Percentiles rank a stretch among this genome's conserved stretches.
Conservation (phyloP, 2,888 invertebrate species). For the Sturmia bella region DNA sequence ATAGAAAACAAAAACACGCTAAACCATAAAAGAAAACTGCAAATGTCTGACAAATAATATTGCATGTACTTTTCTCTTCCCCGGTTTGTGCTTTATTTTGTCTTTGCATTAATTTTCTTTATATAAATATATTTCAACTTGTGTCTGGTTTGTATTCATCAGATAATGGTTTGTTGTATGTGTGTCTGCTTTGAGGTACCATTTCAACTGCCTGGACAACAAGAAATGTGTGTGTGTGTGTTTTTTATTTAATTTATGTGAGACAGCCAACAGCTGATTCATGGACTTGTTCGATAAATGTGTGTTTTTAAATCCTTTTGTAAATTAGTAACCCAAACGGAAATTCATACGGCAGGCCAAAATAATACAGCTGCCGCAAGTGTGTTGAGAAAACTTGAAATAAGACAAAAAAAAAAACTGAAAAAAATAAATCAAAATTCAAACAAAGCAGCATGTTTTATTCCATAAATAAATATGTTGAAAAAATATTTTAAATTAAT, state of each 20-base stretch:
- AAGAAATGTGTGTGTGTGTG: conserved; percentile 2
- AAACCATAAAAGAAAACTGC: conserved; percentile 11
- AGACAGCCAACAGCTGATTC: conserved; percentile 53
- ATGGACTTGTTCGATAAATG: conserved; percentile 12
- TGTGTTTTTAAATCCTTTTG: conserved; percentile 33
- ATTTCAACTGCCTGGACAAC: conserved; percentile 17
- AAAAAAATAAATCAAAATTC: conserved; percentile 7
- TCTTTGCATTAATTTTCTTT: neutral
- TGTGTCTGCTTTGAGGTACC: neutral
- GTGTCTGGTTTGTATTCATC: conserved; percentile 3
- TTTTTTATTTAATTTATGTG: conserved; percentile 49
- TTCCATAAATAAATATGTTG: too few species aligned
- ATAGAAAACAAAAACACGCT: conserved; percentile 14
- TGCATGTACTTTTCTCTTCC: neutral
- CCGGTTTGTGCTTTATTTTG: neutral
- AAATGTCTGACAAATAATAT: conserved; percentile 17
- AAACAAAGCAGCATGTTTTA: too few species aligned
- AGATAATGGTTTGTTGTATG: conserved; percentile 25
- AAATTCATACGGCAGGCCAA: neutral
- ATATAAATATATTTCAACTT: conserved; percentile 46
- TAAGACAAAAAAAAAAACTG: neutral
- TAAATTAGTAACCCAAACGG: conserved; percentile 23
- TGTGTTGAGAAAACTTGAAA: neutral
- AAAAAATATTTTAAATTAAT: too few species aligned
- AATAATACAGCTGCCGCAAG: conserved; percentile 7